Percentiles rank a stretch among this genome's conserved stretches.
Conservation (phyloP, 2,888 invertebrate species). For the Melanchra persicariae region DNA sequence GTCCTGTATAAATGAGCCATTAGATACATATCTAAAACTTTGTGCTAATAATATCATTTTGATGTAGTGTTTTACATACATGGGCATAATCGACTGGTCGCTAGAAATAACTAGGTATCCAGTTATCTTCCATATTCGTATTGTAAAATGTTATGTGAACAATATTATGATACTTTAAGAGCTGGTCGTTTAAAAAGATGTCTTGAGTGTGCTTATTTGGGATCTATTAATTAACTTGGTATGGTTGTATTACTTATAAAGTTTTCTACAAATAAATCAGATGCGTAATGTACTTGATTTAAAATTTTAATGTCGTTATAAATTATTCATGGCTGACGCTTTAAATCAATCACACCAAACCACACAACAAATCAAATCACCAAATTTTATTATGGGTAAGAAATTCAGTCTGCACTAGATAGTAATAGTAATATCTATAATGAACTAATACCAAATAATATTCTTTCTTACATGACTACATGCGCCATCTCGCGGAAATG, state of each 20-base stretch:
- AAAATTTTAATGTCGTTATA: too few relatives aligned
- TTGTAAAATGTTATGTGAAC: conserved; percentile 18
- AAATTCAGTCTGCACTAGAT: too few relatives aligned
- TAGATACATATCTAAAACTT: conserved; percentile 31
- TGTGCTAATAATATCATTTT: conserved; percentile 7
- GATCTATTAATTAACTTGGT: background rate
- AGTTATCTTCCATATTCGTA: conserved; percentile 17
- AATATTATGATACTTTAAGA: background rate
- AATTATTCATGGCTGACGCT: too few relatives aligned
- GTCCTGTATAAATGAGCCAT: background rate
- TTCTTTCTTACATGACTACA: background rate
- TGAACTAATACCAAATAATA: too few relatives aligned
- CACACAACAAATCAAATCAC: too few relatives aligned
- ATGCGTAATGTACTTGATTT: background rate
- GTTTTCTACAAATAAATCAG: background rate
- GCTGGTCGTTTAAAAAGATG: background rate
- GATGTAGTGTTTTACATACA: conserved; percentile 14
- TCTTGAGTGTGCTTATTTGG: background rate
- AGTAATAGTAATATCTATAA: too few relatives aligned
- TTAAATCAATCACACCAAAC: too few relatives aligned
- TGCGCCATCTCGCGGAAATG: conserved; percentile 45
- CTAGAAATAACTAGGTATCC: conserved; percentile 18
- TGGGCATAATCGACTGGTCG: conserved; percentile 20
- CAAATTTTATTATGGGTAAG: too few relatives aligned
- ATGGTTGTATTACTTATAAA: background rate